Evolutionary conservation across 2,888 invertebrate genomes (phyloP).

Genomic region (Rhamnusium bicolor): DNA sequence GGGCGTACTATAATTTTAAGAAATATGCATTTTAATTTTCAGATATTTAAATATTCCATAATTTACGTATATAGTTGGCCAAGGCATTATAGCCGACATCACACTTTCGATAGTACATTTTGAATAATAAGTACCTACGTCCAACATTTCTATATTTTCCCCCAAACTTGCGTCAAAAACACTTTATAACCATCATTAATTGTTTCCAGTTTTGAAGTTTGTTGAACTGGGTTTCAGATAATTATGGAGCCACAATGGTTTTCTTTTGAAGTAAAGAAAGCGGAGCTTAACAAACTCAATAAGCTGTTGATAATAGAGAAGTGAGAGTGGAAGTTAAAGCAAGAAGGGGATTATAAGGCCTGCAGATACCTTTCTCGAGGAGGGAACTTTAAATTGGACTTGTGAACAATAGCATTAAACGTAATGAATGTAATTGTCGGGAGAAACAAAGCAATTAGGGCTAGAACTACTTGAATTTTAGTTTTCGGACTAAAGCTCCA

Average conservation of each 20-base stretch:
- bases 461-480: slow-evolving; percentile 38
- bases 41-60: neutral
- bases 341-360: slow-evolving; percentile 43
- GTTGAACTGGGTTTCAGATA: slow-evolving; percentile 23
- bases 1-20: neutral
- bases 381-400: slow-evolving; percentile 64
- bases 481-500: neutral
- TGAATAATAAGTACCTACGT: neutral
- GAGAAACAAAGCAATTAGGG: slow-evolving; percentile 62
- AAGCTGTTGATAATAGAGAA: slow-evolving; percentile 49
- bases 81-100: neutral
- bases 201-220: slow-evolving; percentile 43
- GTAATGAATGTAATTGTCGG: slow-evolving; percentile 65
- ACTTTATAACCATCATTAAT: slow-evolving; percentile 19
- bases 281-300: slow-evolving; percentile 46
- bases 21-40: neutral
- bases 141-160: neutral
- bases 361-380: slow-evolving; percentile 58
- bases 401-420: slow-evolving; percentile 63
- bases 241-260: slow-evolving; percentile 43
- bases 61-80: neutral
- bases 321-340: slow-evolving; percentile 35
- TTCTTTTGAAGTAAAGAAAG: slow-evolving; percentile 39
- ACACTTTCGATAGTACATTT: neutral
- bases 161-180: neutral